Conservation (phyloP, 2,888 invertebrate genomes). For the Trisateles emortualis region DNA sequence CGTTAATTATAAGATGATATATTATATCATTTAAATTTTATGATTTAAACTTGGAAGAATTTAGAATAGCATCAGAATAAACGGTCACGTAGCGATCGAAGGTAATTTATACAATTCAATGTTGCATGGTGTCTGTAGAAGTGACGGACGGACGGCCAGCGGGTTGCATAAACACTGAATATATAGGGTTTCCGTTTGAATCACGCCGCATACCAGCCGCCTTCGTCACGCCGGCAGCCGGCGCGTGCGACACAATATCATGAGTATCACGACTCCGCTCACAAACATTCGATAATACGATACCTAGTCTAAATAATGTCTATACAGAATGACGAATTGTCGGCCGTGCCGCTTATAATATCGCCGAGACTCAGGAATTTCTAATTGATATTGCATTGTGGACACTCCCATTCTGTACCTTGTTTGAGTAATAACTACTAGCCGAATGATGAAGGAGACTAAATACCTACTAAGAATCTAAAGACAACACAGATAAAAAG, state of each 20-base stretch:
- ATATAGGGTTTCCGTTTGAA: slow-evolving; percentile 85
- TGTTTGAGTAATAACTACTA: slow-evolving; percentile 57
- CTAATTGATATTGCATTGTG: slow-evolving; percentile 70
- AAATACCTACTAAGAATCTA: slow-evolving; percentile 54
- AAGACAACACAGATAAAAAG: slow-evolving; percentile 20
- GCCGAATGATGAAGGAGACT: slow-evolving; percentile 59
- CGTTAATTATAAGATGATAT: slow-evolving; percentile 8
- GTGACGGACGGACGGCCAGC: slow-evolving; percentile 75
- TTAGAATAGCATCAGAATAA: slow-evolving; percentile 40
- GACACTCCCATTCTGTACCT: slow-evolving; percentile 62
- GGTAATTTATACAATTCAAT: slow-evolving; percentile 57
- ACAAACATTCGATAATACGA: slow-evolving; percentile 66
- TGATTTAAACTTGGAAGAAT: slow-evolving; percentile 12
- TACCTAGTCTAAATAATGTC: slow-evolving; percentile 66
- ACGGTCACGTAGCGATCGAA: slow-evolving; percentile 51
- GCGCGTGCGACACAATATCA: slow-evolving; percentile 78
- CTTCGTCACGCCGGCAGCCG: slow-evolving; percentile 78
- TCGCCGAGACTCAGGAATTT: slow-evolving; percentile 59
- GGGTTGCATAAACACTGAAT: slow-evolving; percentile 82
- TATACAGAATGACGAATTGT: slow-evolving; percentile 67
- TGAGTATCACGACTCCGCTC: slow-evolving; percentile 70
- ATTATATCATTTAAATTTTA: slow-evolving; percentile 11
- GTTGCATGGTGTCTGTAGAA: slow-evolving; percentile 67
- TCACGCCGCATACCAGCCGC: slow-evolving; percentile 83
- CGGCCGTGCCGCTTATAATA: slow-evolving; percentile 49